phyloP scores from a whole-genome alignment of 2,797 vertebrate genomes.

The Cottoperca gobio region DNA sequence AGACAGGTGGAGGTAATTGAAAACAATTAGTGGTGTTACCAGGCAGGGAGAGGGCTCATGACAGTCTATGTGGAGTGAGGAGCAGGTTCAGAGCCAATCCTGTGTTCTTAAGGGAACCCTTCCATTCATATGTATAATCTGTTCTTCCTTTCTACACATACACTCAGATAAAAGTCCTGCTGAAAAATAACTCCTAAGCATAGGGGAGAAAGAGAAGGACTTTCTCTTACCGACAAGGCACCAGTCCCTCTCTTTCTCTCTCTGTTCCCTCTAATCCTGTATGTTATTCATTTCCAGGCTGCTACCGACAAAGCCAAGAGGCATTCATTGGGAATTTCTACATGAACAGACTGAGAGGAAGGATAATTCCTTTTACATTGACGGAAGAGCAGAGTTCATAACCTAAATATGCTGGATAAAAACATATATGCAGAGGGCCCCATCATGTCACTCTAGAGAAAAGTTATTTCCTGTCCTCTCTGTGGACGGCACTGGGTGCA shows the following conservation, averaged over 20 bases:
- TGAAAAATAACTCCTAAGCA: slow-evolving; percentile 32
- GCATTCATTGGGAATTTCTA: slow-evolving; percentile 71
- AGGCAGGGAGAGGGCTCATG: too few relatives aligned
- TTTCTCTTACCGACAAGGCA: slow-evolving; percentile 24
- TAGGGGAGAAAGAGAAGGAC: slow-evolving; percentile 7
- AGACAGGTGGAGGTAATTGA: too few relatives aligned
- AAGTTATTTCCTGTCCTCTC: slow-evolving; percentile 60
- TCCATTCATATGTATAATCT: slow-evolving; percentile 58
- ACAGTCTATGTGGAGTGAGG: too few relatives aligned
- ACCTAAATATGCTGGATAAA: slow-evolving; percentile 62
- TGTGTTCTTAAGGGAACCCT: slow-evolving; percentile 21
- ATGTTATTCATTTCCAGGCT: slow-evolving; percentile 74
- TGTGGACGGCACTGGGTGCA: neutral
- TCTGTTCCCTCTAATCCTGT: slow-evolving; percentile 64
- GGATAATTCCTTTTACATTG: slow-evolving; percentile 76
- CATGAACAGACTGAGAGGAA: slow-evolving; percentile 67
- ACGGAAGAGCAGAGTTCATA: slow-evolving; percentile 41
- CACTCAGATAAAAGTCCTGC: slow-evolving; percentile 57
- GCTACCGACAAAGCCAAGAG: slow-evolving; percentile 59
- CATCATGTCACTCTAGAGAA: slow-evolving; percentile 15
- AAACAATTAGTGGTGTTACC: too few relatives aligned
- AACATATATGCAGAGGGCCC: slow-evolving; percentile 26
- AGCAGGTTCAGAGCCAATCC: slow-evolving; percentile 18
- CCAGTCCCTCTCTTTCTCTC: slow-evolving; percentile 33
- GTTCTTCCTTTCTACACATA: slow-evolving; percentile 24